Conservation (phyloP, 2,888 invertebrate genomes). For the Chironomus tentans region DNA sequence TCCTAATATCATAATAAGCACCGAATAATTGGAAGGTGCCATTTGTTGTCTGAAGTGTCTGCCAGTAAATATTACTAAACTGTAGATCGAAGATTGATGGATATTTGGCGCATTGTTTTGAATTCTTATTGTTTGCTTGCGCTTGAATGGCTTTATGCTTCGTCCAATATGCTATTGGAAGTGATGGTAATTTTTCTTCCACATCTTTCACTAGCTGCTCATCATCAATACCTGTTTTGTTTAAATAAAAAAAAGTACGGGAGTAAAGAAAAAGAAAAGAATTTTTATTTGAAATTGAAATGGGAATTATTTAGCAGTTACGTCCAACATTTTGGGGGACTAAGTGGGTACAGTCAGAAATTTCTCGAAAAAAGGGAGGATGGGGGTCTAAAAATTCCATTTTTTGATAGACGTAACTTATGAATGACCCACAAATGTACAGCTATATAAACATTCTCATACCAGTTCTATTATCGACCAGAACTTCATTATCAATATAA, state of each 20-base stretch:
- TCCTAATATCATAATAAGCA: slow-evolving; percentile 77
- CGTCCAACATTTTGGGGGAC: too few species aligned
- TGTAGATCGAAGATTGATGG: slow-evolving; percentile 84
- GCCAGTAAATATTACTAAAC: slow-evolving; percentile 92
- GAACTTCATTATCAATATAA: slow-evolving; percentile 34
- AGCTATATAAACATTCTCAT: slow-evolving; percentile 26
- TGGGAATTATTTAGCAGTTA: too few species aligned
- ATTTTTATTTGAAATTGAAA: too few species aligned
- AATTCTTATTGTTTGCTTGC: slow-evolving; percentile 51
- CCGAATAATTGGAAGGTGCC: slow-evolving; percentile 88
- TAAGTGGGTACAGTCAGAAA: too few species aligned
- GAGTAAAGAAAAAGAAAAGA: too few species aligned
- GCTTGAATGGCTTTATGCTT: slow-evolving; percentile 56
- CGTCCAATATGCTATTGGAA: slow-evolving; percentile 80
- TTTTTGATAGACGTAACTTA: neutral
- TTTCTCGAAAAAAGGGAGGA: too few species aligned
- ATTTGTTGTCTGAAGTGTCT: slow-evolving; percentile 68
- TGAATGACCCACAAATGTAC: neutral
- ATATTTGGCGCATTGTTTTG: slow-evolving; percentile 62
- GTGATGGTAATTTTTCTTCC: slow-evolving; percentile 68
- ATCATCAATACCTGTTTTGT: slow-evolving; percentile 46
- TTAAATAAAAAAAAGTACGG: too few species aligned
- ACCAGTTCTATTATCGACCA: slow-evolving; percentile 43
- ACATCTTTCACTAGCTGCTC: slow-evolving; percentile 69
- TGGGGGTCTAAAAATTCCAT: neutral